These are phyloP conservation scores for Cercocebus atys DNA, from an alignment of 2,113 vertebrate species.

Conservation along the genomic window DNA sequence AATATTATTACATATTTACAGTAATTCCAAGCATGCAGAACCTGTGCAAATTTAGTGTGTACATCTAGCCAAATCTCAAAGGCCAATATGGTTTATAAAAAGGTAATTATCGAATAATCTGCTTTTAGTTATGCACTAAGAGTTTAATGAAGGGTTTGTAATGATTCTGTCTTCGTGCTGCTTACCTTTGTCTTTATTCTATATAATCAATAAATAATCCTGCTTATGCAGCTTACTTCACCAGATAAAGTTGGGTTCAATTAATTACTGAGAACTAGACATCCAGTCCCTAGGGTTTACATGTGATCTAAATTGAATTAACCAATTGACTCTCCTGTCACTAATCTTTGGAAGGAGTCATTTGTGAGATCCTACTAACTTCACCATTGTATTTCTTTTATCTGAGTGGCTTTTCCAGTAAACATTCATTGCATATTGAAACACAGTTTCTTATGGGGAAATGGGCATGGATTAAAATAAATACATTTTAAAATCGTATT, in stretches of 20 bases:
- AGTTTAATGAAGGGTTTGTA: constrained; percentile 53
- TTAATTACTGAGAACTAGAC: constrained; percentile 44
- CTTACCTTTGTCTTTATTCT: constrained; percentile 55
- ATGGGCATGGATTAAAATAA: neutral
- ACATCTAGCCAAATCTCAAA: neutral
- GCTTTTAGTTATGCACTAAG: constrained; percentile 46
- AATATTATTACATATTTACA: neutral
- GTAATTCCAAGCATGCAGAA: neutral
- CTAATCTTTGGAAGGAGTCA: neutral
- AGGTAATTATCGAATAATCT: constrained; percentile 38
- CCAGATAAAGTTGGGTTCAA: constrained; percentile 48
- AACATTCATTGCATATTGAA: no score
- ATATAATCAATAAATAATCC: constrained; percentile 63
- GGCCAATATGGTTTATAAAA: neutral
- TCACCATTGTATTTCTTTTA: neutral
- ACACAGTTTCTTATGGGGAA: neutral
- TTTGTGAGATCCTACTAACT: neutral
- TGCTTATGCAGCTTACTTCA: constrained; percentile 14
- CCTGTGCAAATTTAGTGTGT: neutral
- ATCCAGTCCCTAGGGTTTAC: constrained; percentile 25
- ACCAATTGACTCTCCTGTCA: neutral
- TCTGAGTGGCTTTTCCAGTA: neutral
- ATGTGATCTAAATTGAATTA: constrained; percentile 47
- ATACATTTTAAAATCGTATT: neutral
- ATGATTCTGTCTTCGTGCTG: neutral